These are phyloP conservation scores for Torymus texanus DNA, from an alignment of 2,888 invertebrate species.

Conservation along the genomic window DNA sequence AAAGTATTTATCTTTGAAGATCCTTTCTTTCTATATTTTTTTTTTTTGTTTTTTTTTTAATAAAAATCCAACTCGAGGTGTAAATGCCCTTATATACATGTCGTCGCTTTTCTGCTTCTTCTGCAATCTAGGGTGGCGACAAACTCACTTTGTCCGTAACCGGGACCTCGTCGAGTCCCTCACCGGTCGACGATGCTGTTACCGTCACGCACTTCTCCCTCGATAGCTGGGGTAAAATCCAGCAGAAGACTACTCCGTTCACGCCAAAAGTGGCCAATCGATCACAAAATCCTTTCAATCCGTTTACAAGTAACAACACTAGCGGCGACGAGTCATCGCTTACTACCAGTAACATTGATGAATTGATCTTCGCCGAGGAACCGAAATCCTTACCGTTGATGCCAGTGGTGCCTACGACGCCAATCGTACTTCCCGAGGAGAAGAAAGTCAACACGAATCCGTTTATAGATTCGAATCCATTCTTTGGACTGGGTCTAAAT, in stretches of 20 bases:
- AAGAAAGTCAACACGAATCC: constrained; percentile 75
- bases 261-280: constrained; percentile 69
- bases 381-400: constrained; percentile 41
- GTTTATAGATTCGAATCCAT: constrained; percentile 75
- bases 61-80: constrained; percentile 46
- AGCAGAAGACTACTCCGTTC: constrained; percentile 73
- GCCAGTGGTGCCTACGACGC: constrained; percentile 23
- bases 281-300: constrained; percentile 74
- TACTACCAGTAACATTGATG: constrained; percentile 43
- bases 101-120: constrained; percentile 65
- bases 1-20: too few relatives aligned
- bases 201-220: constrained; percentile 80
- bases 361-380: constrained; percentile 54
- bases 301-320: constrained; percentile 68
- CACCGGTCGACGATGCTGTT: constrained; percentile 75
- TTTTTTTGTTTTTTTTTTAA: background rate
- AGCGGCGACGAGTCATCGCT: constrained; percentile 41
- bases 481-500: constrained; percentile 73
- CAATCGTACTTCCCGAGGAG: constrained; percentile 60
- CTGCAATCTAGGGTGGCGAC: constrained; percentile 79
- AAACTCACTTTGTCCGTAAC: constrained; percentile 82
- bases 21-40: too few relatives aligned
- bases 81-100: constrained; percentile 57
- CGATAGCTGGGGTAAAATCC: constrained; percentile 77
- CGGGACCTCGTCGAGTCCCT: constrained; percentile 71